Base-by-base conservation (phyloP, 2,797 vertebrate species). In the Propithecus perrieri region DNA sequence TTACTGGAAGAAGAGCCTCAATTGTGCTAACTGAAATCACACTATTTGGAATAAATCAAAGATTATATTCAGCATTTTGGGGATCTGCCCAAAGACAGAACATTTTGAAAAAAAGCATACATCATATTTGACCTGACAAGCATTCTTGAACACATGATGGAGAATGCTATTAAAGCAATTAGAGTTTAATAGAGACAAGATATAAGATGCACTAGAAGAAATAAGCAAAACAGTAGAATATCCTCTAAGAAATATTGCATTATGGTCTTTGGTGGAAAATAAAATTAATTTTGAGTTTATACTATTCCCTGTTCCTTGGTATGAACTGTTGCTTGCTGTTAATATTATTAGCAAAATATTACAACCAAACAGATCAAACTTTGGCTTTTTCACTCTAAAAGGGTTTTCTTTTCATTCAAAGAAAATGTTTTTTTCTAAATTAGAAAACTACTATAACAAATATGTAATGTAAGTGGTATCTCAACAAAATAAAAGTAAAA, bases 271-370 rank as follows among this genome's bases (percentile, higher is more conserved):
- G 33, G 50, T 22, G 46, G 7, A 84, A 96, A 96, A 81, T 78
- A 48, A 89, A 96, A 92, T 59, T 80, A 94, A 88, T 81, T 95
- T 84, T 94, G n/a, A 94, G 83, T 92, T 57, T 61, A 65, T 0
- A 33, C 9, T 80, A 15, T 71, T 28, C 14, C 11, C 67, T 79
- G 9, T 76, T 88, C 78, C 76, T 95, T 78, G 12, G 4, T 65
- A 74, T 91, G 38, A 83, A 85, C 83, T 72, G 11, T 33, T 89
- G 43, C 15, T 93, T 89, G 38, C 20, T 86, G 8, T 83, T 76
- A 89, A 74, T 85, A 67, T 41, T 74, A 65, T 63, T 91, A 87
- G 50, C 38, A 93, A 86, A 75, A 46, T 93, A 81, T 63, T 75
- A 86, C 26, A 84, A 80, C 4, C 28, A 61, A 75, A 74, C 2